Conservation (phyloP, 2,797 vertebrate species). For the Florisuga fusca region DNA sequence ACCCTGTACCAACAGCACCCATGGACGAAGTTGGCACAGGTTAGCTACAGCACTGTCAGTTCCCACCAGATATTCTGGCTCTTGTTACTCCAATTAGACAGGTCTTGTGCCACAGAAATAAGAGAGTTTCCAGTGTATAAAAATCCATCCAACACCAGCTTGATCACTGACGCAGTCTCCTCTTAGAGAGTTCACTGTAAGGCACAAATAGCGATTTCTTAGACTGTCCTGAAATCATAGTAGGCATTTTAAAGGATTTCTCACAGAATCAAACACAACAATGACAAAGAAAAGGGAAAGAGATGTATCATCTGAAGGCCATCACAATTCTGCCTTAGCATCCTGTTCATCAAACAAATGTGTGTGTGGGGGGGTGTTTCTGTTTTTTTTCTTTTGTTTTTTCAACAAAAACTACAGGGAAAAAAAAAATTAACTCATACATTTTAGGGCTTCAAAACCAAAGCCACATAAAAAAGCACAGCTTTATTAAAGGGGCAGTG, state of each 20-base stretch:
- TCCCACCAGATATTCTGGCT: not conserved
- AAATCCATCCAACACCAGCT: not conserved
- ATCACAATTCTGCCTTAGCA: not conserved
- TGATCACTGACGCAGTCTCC: not conserved
- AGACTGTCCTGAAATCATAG: not conserved
- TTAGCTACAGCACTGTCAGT: not conserved
- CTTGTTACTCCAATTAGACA: not conserved
- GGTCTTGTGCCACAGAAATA: not conserved
- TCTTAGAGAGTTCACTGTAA: not conserved
- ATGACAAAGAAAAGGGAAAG: not conserved
- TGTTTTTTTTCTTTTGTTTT: not conserved
- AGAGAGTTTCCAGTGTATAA: not conserved
- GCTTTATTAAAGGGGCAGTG: not conserved
- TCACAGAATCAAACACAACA: not conserved
- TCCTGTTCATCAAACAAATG: not conserved
- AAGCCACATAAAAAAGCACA: not conserved
- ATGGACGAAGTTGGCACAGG: fast-evolving
- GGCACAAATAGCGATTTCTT: not conserved
- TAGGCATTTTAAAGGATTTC: not conserved
- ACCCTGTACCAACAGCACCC: not conserved
- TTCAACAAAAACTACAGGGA: fast-evolving
- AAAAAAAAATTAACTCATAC: not conserved
- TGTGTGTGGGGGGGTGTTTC: not conserved
- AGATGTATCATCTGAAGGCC: fast-evolving
- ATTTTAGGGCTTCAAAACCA: not conserved